A percentile compares a stretch with the other conserved stretches of the same genome.
Conservation (phyloP, 2,888 invertebrate species). For the Euplagia quadripunctaria region DNA sequence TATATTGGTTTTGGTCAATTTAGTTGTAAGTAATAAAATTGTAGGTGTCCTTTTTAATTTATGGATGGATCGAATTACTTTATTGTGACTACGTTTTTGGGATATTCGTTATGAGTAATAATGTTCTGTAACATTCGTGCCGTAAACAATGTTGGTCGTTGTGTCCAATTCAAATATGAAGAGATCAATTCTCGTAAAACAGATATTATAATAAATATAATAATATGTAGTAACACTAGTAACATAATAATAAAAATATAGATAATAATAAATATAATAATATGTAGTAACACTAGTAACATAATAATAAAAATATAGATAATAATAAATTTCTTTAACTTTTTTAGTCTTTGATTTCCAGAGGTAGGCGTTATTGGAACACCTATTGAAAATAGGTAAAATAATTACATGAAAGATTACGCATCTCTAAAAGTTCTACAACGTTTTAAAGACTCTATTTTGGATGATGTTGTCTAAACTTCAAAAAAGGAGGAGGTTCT, state of each 20-base stretch:
- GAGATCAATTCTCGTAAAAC: conserved; percentile 5
- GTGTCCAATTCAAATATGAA: conserved; percentile 5
- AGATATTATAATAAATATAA: background rate
- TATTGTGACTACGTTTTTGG: conserved; percentile 29
- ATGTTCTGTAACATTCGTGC: conserved; percentile 10
- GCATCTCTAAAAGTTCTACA: no score
- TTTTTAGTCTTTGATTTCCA: background rate
- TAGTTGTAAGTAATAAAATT: conserved; percentile 36
- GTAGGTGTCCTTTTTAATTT: conserved; percentile 49
- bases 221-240: background rate
- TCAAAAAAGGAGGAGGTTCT: no score
- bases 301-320: background rate
- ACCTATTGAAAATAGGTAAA: no score
- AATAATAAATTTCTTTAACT: background rate
- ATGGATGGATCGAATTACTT: conserved; percentile 40
- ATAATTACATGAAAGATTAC: no score
- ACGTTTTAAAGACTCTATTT: no score
- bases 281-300: background rate
- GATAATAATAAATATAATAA: conserved; percentile 1
- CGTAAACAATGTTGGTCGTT: conserved; percentile 15
- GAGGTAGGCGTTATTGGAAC: background rate
- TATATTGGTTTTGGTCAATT: conserved; percentile 39
- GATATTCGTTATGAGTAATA: conserved; percentile 23
- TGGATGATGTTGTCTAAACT: no score
- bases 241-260: background rate